Evolutionary conservation across 2,888 invertebrate genomes (phyloP), one percentile per base, ranked within the genome.

Genomic region (Empis stercorea): DNA sequence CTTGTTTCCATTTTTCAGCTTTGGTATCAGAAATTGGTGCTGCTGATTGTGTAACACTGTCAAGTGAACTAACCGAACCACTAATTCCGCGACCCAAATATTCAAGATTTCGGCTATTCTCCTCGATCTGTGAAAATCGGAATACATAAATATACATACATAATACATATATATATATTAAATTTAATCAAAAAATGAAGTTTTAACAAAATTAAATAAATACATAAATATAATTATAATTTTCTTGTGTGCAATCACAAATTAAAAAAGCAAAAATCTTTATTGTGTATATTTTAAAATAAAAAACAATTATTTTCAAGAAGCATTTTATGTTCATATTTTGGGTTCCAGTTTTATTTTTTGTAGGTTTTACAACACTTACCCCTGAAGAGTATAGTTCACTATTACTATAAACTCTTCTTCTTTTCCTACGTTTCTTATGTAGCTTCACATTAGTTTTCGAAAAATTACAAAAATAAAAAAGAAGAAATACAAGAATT

Each of bases 31-130:
- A 73, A 54, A 61, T 74, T 53, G 71, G 63, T 5, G 79, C 79
- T 41, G 82, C 81, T 51, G 58, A 60, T 49, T 61, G 64, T 49
- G 84, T 80, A 52, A 83, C 79, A 52, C 87, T 87, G 66, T 88
- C 88, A 63, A 88, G 73, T 50, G 84, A 84, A 73, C 86, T 85
- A 53, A 84, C 83, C 54, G 85, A 84, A 56, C 86, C 87, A 64
- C 85, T 83, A 56, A 78, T 73, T 56, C 81, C 80, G 55, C 84
- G 85, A 47, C 84, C 85, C 57, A 89, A 76, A 65, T 88, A 87
- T 66, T 88, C 87, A 61, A 93, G 73, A 55, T 87, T 87, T 61
- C 87, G 79, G 61, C 89, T 88, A 70, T 92, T 91, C 73, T 94
- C 93, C 75, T 94, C 94, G 69, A 94, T 94, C 94, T 94, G 72